Conservation (phyloP, 2,113 vertebrate species). For the Oceanites oceanicus region DNA sequence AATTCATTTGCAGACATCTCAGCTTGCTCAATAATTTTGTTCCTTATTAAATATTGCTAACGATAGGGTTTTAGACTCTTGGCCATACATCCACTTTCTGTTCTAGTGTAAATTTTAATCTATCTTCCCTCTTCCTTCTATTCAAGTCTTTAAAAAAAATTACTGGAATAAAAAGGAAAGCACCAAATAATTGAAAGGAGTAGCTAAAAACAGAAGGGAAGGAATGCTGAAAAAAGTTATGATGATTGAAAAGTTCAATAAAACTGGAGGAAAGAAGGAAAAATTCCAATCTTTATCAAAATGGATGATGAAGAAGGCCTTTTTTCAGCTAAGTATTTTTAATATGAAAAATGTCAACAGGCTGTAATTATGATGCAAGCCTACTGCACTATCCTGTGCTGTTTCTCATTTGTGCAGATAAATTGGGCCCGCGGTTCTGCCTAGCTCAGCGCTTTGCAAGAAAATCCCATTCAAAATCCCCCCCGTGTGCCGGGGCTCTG, state of each 20-base stretch:
- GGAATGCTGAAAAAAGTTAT: background rate
- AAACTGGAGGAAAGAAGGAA: background rate
- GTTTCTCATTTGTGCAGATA: background rate
- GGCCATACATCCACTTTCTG: background rate
- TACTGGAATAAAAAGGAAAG: constrained; percentile 22
- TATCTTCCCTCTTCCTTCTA: background rate
- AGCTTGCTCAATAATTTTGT: background rate
- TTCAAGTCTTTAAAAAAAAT: background rate
- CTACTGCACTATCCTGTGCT: accelerated
- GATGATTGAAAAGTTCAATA: constrained; percentile 4
- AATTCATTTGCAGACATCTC: background rate
- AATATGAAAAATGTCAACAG: background rate
- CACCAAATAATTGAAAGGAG: constrained; percentile 9
- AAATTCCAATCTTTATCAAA: background rate
- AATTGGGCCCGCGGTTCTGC: background rate
- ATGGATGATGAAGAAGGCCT: background rate
- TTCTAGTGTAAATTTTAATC: background rate
- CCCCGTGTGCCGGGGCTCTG: accelerated
- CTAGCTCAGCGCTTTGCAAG: background rate
- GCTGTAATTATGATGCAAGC: background rate
- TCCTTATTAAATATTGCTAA: constrained; percentile 37
- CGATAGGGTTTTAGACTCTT: background rate
- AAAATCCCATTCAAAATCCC: background rate
- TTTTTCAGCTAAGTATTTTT: background rate
- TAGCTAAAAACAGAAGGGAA: background rate